Evolutionary conservation across 2,888 invertebrate genomes (phyloP), one percentile per base, ranked within the genome.

Genomic region (Patella ulyssiponensis): DNA sequence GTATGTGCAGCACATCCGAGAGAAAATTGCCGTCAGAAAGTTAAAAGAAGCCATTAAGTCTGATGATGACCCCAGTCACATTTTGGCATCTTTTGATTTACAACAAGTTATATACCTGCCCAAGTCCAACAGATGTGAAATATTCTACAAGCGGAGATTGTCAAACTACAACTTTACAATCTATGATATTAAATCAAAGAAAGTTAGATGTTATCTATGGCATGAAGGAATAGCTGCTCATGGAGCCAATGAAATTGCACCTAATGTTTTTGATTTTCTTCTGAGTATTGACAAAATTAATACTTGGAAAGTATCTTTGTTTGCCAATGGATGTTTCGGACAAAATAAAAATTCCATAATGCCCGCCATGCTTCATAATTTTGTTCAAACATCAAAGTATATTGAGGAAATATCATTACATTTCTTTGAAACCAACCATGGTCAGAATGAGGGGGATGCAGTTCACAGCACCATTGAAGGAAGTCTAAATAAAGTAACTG

Each of bases 341-440:
- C 64, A 64, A 11, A 64, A 64, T 64, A 64, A 64, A n/a, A 64
- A 64, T n/a, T 64, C 17, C 1, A 2, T 64, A 3, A 20, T 64
- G 64, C 64, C 64, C n/a, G 11, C 11, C n/a, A 64, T 64, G 64
- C 20, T 58, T 17, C 58, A 58, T n/a, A 20, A 58, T 20, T 64
- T 64, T 64, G n/a, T 64, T 20, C 2, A 64, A 11, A 9, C n/a
- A n/a, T 58, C 58, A 7, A 58, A n/a, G n/a, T n/a, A n/a, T n/a
- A n/a, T n/a, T n/a, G n/a, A n/a, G n/a, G 27, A 27, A 2, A 58
- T 58, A 9, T n/a, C 58, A 7, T 17, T 58, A 58, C 4, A 15
- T 58, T 58, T n/a, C 20, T 58, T 58, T 58, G 58, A 58, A 20
- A 58, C 58, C 20, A 58, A 58, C 20, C 58, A 58, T 58, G 58